Conservation (phyloP, 2,113 vertebrate genomes). For the Haemorhous mexicanus region DNA sequence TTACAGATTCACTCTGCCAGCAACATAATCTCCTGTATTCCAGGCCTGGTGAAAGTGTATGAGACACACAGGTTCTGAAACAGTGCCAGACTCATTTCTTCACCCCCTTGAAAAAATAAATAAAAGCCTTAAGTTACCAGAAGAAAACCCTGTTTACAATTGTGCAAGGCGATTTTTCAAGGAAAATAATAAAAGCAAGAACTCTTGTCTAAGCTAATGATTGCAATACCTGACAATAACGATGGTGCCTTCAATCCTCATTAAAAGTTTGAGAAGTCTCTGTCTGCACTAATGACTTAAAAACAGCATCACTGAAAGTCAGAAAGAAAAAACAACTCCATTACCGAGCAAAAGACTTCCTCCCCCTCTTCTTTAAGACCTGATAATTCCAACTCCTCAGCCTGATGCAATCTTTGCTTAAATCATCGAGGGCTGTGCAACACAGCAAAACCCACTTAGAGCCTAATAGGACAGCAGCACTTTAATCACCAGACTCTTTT, state of each 20-base stretch:
- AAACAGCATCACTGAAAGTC: not conserved
- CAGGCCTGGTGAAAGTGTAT: not conserved
- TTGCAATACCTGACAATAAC: not conserved
- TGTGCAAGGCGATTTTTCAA: not conserved
- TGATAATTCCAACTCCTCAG: not conserved
- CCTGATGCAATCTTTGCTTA: not conserved
- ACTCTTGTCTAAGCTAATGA: not conserved
- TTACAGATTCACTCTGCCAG: not conserved
- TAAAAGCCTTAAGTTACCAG: not conserved
- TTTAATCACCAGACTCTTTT: not conserved
- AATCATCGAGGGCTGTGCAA: not conserved
- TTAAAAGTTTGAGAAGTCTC: not conserved
- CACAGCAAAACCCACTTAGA: not conserved
- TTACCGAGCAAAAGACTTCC: not conserved
- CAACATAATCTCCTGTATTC: not conserved
- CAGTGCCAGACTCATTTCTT: not conserved
- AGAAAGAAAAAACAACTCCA: not conserved
- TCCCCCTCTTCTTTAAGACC: not conserved
- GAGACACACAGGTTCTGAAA: not conserved
- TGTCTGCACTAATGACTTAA: not conserved
- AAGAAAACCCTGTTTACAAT: not conserved
- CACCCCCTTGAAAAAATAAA: not conserved
- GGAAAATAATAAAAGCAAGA: not conserved
- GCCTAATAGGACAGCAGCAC: not conserved
- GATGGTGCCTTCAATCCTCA: not conserved